These are phyloP conservation scores for Scaptomyza graminum DNA, from an alignment of 1,140 invertebrate genomes.

Conservation along the genomic window DNA sequence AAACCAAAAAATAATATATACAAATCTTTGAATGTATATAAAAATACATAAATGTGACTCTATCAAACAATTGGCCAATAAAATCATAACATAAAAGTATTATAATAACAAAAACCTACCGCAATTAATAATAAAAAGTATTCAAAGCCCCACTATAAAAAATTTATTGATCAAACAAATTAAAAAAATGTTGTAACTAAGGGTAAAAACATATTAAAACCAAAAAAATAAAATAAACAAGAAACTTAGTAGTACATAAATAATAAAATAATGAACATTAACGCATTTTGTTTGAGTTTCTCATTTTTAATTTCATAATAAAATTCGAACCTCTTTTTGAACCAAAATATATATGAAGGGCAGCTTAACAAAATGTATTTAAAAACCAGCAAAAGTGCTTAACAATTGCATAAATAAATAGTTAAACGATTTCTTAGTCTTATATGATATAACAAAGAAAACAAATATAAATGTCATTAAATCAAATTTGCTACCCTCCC, in stretches of 20 bases:
- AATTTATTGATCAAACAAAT: conserved; percentile 39
- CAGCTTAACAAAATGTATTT: conserved; percentile 47
- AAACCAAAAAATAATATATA: conserved; percentile 34
- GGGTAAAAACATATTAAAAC: conserved; percentile 37
- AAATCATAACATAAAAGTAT: conserved; percentile 54
- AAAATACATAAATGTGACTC: conserved; percentile 21
- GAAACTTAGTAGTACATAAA: conserved; percentile 56
- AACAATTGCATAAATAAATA: conserved; percentile 36
- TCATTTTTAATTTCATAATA: conserved; percentile 70
- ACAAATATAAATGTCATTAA: conserved; percentile 11
- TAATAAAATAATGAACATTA: conserved; percentile 61
- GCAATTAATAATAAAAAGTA: conserved; percentile 63
- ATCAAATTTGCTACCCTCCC: not conserved
- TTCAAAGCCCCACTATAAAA: conserved; percentile 54
- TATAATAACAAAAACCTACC: conserved; percentile 68
- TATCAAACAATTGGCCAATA: conserved; percentile 67
- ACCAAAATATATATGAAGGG: conserved; percentile 29
- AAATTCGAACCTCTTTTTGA: conserved; percentile 27
- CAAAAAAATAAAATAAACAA: conserved; percentile 16
- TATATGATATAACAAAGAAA: conserved; percentile 47
- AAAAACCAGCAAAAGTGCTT: conserved; percentile 40
- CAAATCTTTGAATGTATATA: conserved; percentile 72
- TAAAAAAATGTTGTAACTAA: conserved; percentile 57
- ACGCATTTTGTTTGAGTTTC: conserved; percentile 65
- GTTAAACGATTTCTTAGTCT: conserved; percentile 54